Base-by-base conservation (phyloP, 2,797 vertebrate species). In the Poecilia gillii region DNA sequence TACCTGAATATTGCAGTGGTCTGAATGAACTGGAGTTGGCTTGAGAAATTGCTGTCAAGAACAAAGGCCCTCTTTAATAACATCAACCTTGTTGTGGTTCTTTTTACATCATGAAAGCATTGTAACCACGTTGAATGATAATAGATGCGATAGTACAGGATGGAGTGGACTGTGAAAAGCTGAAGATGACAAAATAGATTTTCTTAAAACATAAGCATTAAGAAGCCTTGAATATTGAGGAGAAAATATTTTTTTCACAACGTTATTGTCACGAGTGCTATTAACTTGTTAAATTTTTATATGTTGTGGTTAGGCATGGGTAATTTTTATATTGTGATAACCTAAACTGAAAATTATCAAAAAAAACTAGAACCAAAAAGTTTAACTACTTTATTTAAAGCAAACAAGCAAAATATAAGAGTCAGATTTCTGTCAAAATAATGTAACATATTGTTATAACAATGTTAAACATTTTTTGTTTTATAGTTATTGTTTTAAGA, bases 51-150 rank as follows among this genome's bases (percentile, higher is more conserved):
- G 90, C 91, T 89, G 90, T 81, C 87, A 86, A 81, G 88, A 90
- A 93, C 90, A 93, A 92, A 93, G 82, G 77, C 78, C 64, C 86
- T 85, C 92, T 93, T 93, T 91, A 93, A 92, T 82, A 90, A 87
- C 84, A 86, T 68, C 70, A 80, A 83, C 76, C 81, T 74, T 87
- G 75, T 87, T 4, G 33, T 87, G 82, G 77, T 81, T 84, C 51
- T 80, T 81, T 85, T 79, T 90, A 49, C 23, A 53, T 90, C 83
- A 77, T 87, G 70, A 84, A 87, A 83, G 89, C 73, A 80, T 80
- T 33, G 66, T 73, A 76, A 75, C 76, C 82, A 25, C 81, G 77
- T 75, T 85, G 81, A 70, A 76, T 84, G 81, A 90, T 89, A 84
- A 83, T 51, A 77, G 78, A 25, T 74, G 73, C 81, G 82, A 18